phyloP scores from a whole-genome alignment of 64 coral and sea anemone genomes.

The Pocillopora damicornis region DNA sequence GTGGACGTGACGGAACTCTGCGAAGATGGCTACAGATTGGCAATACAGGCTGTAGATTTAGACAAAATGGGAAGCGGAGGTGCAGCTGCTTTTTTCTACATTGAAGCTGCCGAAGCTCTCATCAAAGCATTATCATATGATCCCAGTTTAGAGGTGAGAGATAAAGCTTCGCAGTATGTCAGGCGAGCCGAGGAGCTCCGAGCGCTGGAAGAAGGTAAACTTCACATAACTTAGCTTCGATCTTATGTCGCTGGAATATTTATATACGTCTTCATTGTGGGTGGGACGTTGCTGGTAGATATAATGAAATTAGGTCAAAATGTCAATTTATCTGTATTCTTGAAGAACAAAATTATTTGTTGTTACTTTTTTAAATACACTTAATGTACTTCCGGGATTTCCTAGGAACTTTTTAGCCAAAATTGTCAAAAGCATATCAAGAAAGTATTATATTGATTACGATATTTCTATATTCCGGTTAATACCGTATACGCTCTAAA shows the following conservation, averaged over 20 bases:
- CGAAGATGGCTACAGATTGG: conserved; percentile 83
- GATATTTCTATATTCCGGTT: too few species aligned
- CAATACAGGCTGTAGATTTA: conserved; percentile 78
- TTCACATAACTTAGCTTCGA: too few species aligned
- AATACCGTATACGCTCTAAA: too few species aligned
- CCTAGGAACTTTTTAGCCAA: too few species aligned
- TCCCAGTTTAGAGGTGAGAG: conserved; percentile 59
- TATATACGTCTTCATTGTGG: not conserved
- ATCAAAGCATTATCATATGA: conserved; percentile 88
- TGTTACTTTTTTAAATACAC: too few species aligned
- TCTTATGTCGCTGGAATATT: too few species aligned
- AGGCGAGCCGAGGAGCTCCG: conserved; percentile 73
- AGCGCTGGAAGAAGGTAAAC: conserved; percentile 2
- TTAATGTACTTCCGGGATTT: too few species aligned
- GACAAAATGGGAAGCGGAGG: conserved; percentile 71
- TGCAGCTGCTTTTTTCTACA: conserved; percentile 91
- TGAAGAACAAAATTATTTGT: too few species aligned
- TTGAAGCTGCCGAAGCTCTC: conserved; percentile 85
- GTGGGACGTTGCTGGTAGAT: not conserved
- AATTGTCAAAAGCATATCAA: too few species aligned
- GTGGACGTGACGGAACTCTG: conserved; percentile 73
- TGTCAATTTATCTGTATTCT: too few species aligned
- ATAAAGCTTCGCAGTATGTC: conserved; percentile 75
- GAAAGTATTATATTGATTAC: too few species aligned
- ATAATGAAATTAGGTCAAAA: too few species aligned